Base-by-base conservation (phyloP, 2,797 vertebrate genomes). In the Okamejei kenojei region DNA sequence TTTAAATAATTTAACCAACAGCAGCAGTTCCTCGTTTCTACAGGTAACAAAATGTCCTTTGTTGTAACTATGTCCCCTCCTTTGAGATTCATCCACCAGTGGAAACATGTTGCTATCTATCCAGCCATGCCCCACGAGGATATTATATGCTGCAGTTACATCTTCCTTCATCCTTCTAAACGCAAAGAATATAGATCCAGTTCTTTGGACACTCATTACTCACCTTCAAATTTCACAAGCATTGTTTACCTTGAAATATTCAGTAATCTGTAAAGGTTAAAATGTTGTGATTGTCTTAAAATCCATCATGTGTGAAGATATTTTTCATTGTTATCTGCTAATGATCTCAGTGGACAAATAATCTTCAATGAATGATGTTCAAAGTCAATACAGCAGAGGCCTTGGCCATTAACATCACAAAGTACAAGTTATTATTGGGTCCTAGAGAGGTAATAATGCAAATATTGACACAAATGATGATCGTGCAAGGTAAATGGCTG, bases 311-410 rank as follows among this genome's bases (percentile, higher is more conserved):
- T 26, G 10, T 26, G 90, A 91, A 74, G 90, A 91, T 71, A 91
- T 74, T 91, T 73, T 91, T 91, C 90, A 73, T 91, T 71, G 13
- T 91, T 92, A n/a, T 76, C 68, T 91, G 35, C 71, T 91, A 74
- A 74, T 74, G 38, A 90, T 90, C 71, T 91, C 68, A 74, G 35
- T 76, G 45, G 35, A 32, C n/a, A 88, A 65, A 68, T 88, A 65
- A 68, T 79, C 84, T 76, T 32, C 58, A 58, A n/a, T 45, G 71
- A 54, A 21, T 91, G 68, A 74, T 23, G 54, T 74, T 76, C 68
- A 76, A 92, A 92, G 38, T 92, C 71, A 92, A 76, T 76, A 54
- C 35, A 92, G 68, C 68, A 92, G 38, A 92, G 71, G 32, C 71
- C 26, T 92, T 92, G 21, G 68, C 38, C 71, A 92, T 76, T 92